phyloP scores from a whole-genome alignment of 2,113 vertebrate genomes.

The Amphiprion ocellaris region DNA sequence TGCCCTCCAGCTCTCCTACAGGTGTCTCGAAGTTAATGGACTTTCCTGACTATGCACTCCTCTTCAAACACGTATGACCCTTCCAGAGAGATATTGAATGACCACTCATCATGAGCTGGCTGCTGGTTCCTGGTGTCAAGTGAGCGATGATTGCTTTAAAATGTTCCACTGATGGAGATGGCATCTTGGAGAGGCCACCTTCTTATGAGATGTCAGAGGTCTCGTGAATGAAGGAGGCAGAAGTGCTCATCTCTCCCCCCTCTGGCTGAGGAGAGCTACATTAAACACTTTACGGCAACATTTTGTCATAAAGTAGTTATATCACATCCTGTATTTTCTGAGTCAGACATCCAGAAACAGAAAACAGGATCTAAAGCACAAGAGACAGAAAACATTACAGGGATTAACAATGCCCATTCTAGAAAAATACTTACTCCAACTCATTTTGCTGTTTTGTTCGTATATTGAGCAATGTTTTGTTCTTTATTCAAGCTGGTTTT shows the following conservation, averaged over 20 bases:
- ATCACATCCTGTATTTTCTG: too few species aligned
- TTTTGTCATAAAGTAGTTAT: not conserved
- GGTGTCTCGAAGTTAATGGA: constrained; percentile 47
- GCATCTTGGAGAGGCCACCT: constrained; percentile 14
- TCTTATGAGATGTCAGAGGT: constrained; percentile 1
- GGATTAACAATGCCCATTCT: too few species aligned
- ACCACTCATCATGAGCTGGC: not conserved
- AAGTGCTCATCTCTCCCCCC: too few species aligned
- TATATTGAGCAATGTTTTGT: too few species aligned
- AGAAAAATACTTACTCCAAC: too few species aligned
- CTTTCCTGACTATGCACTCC: constrained; percentile 26
- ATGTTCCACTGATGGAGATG: not conserved
- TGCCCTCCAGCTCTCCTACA: constrained; percentile 21
- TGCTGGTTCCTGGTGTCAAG: not conserved
- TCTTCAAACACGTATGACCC: constrained; percentile 39
- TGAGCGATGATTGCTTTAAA: constrained; percentile 26
- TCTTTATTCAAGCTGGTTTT: too few species aligned
- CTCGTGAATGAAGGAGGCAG: not conserved
- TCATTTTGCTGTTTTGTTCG: too few species aligned
- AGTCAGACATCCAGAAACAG: too few species aligned
- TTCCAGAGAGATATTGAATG: not conserved
- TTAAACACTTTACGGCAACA: too few species aligned
- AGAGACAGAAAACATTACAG: too few species aligned
- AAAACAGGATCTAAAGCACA: too few species aligned
- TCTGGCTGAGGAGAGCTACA: too few species aligned